Base-by-base conservation (phyloP, 2,888 invertebrate genomes). In the Furcula furcula region DNA sequence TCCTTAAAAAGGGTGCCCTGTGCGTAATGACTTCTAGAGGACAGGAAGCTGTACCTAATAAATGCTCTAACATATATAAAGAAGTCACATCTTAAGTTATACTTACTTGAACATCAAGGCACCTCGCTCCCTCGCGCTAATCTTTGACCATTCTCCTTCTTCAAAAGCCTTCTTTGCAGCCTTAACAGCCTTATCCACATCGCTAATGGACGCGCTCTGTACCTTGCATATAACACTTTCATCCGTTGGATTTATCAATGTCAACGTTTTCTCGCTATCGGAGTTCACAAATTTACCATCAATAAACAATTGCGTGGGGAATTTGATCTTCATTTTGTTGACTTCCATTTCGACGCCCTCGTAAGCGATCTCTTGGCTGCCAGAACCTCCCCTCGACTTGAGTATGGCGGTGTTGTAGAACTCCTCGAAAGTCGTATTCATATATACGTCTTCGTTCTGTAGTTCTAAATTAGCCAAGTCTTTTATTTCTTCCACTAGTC, bases 301-400 rank as follows among this genome's bases (percentile, higher is more conserved):
- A 54, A 98, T 95, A 66, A 98, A 98, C 31, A 98, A 71, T 68
- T 98, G 98, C 11, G 94, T 94, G 0, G 98, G 97, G 65, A 98
- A 95, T 45, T 91, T 92, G 2, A 98, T 86, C 38, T 93, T 92
- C 89, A 95, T 93, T 65, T 96, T 96, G 75, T 98, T 98, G 0
- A 93, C 93, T 29, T 93, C 89, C 55, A 97, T 58, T 53, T 93
- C 92, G 0, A 97, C 92, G 0, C 95, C 93, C 34, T 95, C 93
- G 63, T 93, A 97, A 1, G 91, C 84, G 3, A 93, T 84, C 21
- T 93, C 91, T 11, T 90, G 75, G 1, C 62, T 77, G 0, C 81
- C 88, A 0, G 84, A 50, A 1, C 89, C 91, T 4, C 26, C 93
- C 22, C 98, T 90, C 2, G 91, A 72, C 46, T 92, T 92, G 3